Evolutionary conservation across 30 jellyfish, hydroid and myxozoan species (phyloP), one percentile per base, ranked within the genome.

Genomic region (Sanderia malayensis): DNA sequence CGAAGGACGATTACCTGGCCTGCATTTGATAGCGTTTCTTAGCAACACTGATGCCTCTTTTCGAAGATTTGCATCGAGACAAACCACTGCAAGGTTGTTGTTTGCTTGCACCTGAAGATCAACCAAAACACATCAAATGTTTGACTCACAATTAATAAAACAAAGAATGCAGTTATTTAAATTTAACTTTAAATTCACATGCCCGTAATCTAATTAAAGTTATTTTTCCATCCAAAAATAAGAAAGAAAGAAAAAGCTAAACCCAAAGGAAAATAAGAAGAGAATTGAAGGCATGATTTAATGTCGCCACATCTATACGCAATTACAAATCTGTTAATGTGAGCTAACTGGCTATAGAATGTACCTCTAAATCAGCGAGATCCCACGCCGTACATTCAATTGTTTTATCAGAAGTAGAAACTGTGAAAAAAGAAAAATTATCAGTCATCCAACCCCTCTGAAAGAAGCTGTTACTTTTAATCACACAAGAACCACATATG

Each of bases 11-110:
- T 4, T 20, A 78, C 89, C 89, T 65, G 60, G 24, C 22, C 57
- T 30, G 31, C 49, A 21, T 23, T 63, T 78, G 34, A 78, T 22
- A n/a, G 89, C 80, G 20, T 53, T 78, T 41, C 45, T 67, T 41
- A 78, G 66, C 1, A 62, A 41, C 25, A 22, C 44, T 20, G 46
- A 31, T 20, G 89, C 82, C 17, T 58, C 41, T 30, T 49, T 78
- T 1, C 55, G 0, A 61, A 28, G 61, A 10, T 70, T 52, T 10
- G 37, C 44, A n/a, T 28, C 66, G 25, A 23, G 18, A 3, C 25
- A 65, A 7, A 62, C 22, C 2, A 66, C 89, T 2, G 73, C 89
- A 52, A 65, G 74, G 32, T 52, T 78, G 58, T 78, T 78, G 71
- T 62, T 64, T 0, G 61, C 58, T 59, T 28, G 22, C 9, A 49